Conservation (phyloP, 2,888 invertebrate species). For the Hirtodrosophila trivittata region DNA sequence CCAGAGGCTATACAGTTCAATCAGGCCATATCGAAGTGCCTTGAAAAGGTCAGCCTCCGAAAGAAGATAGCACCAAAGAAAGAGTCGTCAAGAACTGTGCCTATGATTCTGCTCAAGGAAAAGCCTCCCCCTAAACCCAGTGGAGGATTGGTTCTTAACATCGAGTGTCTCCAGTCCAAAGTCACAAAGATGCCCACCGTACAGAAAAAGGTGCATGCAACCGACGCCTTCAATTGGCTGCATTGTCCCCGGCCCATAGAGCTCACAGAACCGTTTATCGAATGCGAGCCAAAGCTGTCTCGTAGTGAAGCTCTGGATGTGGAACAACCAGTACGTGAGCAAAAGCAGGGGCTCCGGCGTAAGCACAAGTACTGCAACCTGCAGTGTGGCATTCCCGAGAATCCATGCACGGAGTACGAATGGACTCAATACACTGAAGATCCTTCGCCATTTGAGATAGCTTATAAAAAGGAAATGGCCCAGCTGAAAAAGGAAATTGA, state of each 20-base stretch:
- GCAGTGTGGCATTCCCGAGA: slow-evolving; percentile 31
- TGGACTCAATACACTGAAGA: slow-evolving; percentile 45
- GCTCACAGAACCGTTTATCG: background rate
- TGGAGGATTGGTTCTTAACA: slow-evolving; percentile 53
- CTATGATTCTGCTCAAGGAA: too few relatives aligned
- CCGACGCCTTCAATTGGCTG: slow-evolving; percentile 28
- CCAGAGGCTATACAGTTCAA: slow-evolving; percentile 37
- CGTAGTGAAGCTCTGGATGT: too few relatives aligned
- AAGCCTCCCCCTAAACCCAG: slow-evolving; percentile 15
- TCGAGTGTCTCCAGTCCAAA: slow-evolving; percentile 17
- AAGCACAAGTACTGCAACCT: slow-evolving; percentile 40
- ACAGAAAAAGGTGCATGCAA: slow-evolving; percentile 16
- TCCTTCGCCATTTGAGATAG: slow-evolving; percentile 18
- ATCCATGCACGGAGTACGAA: slow-evolving; percentile 50
- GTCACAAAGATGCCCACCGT: slow-evolving; percentile 52
- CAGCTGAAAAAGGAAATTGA: background rate
- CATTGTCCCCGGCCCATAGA: too few relatives aligned
- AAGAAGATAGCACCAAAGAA: too few relatives aligned
- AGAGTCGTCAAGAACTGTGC: background rate
- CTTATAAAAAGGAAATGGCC: slow-evolving; percentile 14
- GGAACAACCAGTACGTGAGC: background rate
- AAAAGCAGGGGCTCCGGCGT: slow-evolving; percentile 26
- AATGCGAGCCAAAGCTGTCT: background rate
- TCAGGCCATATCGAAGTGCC: slow-evolving; percentile 19
- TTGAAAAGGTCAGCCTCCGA: slow-evolving; percentile 8